phyloP scores from a whole-genome alignment of 2,113 vertebrate species.

The Chunga burmeisteri region DNA sequence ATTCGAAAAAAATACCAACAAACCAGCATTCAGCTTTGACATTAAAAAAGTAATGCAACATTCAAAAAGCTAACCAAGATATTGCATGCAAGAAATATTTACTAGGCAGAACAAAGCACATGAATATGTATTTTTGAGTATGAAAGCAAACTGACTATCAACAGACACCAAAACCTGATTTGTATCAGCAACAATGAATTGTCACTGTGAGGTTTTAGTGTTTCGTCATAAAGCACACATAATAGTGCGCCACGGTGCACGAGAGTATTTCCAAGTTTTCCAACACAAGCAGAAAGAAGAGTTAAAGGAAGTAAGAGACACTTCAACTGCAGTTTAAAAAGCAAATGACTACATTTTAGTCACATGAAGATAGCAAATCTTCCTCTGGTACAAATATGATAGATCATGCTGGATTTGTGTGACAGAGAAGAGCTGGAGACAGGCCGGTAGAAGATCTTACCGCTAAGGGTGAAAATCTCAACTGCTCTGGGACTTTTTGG shows the following conservation, averaged over 20 bases:
- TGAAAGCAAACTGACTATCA: neutral
- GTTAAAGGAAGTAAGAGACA: neutral
- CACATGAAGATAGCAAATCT: neutral
- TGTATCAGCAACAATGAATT: neutral
- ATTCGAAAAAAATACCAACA: neutral
- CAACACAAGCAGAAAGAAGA: neutral
- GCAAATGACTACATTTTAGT: neutral
- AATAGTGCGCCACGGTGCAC: neutral
- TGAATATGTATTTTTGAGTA: neutral
- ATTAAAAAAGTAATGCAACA: neutral
- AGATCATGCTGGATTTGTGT: slow-evolving; percentile 22
- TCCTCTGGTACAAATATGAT: neutral
- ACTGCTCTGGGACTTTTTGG: slow-evolving; percentile 7
- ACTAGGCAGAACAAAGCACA: neutral
- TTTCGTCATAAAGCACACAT: neutral
- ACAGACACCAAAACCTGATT: neutral
- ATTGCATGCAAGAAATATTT: neutral
- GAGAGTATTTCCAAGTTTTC: neutral
- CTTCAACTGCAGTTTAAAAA: neutral
- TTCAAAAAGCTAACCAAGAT: neutral
- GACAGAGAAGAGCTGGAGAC: neutral
- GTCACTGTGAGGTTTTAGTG: neutral
- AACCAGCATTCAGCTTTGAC: neutral
- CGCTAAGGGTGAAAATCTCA: slow-evolving; percentile 31
- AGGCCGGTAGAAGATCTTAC: neutral